These are phyloP conservation scores for Listronotus bonariensis DNA, from an alignment of 1,140 invertebrate genomes.

Conservation along the genomic window DNA sequence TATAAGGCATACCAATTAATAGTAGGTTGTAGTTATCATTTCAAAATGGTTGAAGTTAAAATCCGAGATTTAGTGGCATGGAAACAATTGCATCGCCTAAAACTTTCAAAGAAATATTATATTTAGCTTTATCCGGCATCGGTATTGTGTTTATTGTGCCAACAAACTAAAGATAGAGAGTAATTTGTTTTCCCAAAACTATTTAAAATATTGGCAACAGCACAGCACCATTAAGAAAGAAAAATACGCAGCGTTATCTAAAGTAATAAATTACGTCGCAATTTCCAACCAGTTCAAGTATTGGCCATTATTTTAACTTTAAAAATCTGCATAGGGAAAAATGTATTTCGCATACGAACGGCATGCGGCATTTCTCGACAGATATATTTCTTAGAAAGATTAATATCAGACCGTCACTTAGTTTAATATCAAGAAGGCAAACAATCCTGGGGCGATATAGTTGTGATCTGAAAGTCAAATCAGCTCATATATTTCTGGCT, in stretches of 20 bases:
- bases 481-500: conserved; percentile 44
- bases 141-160: too few relatives aligned
- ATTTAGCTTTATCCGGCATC: too few relatives aligned
- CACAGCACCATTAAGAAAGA: too few relatives aligned
- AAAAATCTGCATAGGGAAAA: conserved; percentile 33
- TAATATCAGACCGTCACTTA: conserved; percentile 41
- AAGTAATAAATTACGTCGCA: conserved; percentile 20
- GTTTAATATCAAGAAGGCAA: conserved; percentile 44
- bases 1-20: too few relatives aligned
- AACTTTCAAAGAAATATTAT: too few relatives aligned
- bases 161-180: too few relatives aligned
- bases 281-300: conserved; percentile 34
- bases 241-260: background rate
- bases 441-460: conserved; percentile 43
- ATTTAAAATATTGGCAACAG: too few relatives aligned
- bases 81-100: too few relatives aligned
- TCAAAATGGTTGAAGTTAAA: too few relatives aligned
- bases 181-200: too few relatives aligned
- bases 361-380: conserved; percentile 30
- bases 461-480: conserved; percentile 47
- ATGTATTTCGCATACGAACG: conserved; percentile 28
- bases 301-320: conserved; percentile 27
- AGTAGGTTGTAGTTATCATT: too few relatives aligned
- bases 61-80: too few relatives aligned
- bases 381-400: conserved; percentile 39